Conservation (phyloP, 2,888 invertebrate species). For the Brenthis ino region DNA sequence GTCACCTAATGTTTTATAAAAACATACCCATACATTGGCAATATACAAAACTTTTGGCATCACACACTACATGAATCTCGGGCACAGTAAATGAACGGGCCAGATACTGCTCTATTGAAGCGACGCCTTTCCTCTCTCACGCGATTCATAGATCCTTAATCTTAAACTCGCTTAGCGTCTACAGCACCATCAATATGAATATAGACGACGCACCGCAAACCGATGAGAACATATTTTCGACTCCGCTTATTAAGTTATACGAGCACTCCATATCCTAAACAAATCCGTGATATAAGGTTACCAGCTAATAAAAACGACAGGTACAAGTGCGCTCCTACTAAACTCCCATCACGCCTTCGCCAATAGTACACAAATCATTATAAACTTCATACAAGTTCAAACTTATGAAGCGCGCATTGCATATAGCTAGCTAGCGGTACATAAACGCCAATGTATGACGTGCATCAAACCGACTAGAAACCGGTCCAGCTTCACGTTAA, state of each 20-base stretch:
- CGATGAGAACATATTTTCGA: constrained; percentile 26
- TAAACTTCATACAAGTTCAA: constrained; percentile 61
- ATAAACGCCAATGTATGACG: constrained; percentile 71
- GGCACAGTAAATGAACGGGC: constrained; percentile 35
- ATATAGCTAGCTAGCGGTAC: constrained; percentile 68
- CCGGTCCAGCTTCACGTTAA: constrained; percentile 74
- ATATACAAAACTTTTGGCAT: too few species aligned
- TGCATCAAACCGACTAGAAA: constrained; percentile 69
- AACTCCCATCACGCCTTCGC: constrained; percentile 67
- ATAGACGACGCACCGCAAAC: constrained; percentile 27
- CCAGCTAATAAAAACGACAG: constrained; percentile 59
- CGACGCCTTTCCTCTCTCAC: constrained; percentile 40
- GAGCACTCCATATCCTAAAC: constrained; percentile 45
- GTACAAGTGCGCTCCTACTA: constrained; percentile 57
- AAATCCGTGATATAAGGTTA: constrained; percentile 49
- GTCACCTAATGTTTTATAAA: too few species aligned
- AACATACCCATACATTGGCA: too few species aligned
- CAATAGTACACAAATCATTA: constrained; percentile 75
- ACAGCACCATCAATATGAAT: constrained; percentile 37
- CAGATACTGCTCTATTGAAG: constrained; percentile 31
- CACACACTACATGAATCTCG: constrained; percentile 27
- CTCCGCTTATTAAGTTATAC: constrained; percentile 37
- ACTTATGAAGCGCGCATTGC: constrained; percentile 59
- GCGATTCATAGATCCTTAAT: constrained; percentile 43
- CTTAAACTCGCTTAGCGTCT: constrained; percentile 34